Percentiles rank a stretch among this genome's conserved stretches.
phyloP scores from a whole-genome alignment of 2,888 invertebrate species.

The Aspidapion aeneum region DNA sequence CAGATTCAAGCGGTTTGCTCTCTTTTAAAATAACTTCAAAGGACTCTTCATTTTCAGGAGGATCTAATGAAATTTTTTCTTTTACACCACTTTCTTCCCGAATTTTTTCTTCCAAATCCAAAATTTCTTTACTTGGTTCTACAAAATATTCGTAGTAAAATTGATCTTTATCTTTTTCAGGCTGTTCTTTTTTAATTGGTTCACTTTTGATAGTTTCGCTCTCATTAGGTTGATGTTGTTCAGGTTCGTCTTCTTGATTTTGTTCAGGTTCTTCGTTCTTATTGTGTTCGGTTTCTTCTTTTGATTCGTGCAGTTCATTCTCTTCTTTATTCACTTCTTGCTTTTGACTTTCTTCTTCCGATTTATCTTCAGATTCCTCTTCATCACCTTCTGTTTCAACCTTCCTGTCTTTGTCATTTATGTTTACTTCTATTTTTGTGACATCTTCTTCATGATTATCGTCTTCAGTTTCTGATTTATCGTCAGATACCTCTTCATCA shows the following conservation, averaged over 20 bases:
- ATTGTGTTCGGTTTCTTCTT: too few species aligned
- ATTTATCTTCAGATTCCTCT: constrained; percentile 14
- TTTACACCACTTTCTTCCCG: neutral
- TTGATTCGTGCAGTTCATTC: neutral
- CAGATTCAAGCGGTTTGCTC: neutral
- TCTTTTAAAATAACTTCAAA: neutral
- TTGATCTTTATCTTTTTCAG: neutral
- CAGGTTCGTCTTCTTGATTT: constrained; percentile 5
- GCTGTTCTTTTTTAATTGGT: neutral
- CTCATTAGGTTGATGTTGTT: neutral
- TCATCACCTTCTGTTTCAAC: constrained; percentile 16
- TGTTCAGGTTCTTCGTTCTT: too few species aligned
- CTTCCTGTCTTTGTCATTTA: constrained; percentile 12
- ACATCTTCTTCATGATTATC: constrained; percentile 15
- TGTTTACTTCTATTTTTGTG: too few species aligned
- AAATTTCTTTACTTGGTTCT: neutral
- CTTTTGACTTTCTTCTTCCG: constrained; percentile 1
- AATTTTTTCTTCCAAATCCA: neutral
- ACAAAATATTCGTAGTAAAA: neutral
- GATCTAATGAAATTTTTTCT: neutral
- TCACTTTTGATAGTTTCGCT: constrained; percentile 6
- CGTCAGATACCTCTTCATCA: constrained; percentile 13
- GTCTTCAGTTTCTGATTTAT: constrained; percentile 13
- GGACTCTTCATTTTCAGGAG: neutral
- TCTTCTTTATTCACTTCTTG: constrained; percentile 8